These are phyloP conservation scores for Hyperoplus lanceolatus DNA, from an alignment of 2,797 vertebrate species.

Conservation along the genomic window DNA sequence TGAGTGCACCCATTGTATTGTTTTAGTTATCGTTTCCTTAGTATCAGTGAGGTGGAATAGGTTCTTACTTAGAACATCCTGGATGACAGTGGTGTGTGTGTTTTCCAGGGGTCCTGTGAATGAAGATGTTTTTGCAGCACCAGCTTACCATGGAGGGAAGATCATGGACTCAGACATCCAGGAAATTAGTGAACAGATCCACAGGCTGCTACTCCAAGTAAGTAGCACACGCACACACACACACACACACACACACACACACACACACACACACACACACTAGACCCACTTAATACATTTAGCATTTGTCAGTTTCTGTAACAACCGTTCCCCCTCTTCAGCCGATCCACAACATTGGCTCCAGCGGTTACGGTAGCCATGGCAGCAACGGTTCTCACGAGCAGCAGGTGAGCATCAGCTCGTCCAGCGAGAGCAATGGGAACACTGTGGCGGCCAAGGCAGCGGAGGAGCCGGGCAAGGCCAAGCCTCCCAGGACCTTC, in stretches of 20 bases:
- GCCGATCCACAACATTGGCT: conserved; percentile 95
- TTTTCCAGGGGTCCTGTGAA: conserved; percentile 93
- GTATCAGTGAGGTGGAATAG: background rate
- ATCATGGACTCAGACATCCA: conserved; percentile 89
- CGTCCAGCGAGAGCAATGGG: conserved; percentile 92
- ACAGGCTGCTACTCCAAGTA: conserved; percentile 93
- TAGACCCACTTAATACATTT: background rate
- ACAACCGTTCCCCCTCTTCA: conserved; percentile 57
- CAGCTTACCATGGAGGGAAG: conserved; percentile 86
- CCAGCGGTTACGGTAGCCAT: conserved; percentile 95
- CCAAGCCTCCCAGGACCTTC: conserved; percentile 84
- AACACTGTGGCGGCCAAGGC: conserved; percentile 72
- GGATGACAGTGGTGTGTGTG: conserved; percentile 23
- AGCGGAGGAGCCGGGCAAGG: conserved; percentile 82
- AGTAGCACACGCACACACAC: background rate
- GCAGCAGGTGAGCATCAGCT: conserved; percentile 91
- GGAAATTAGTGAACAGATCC: conserved; percentile 96
- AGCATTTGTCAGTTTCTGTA: conserved; percentile 4
- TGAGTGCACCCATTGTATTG: conserved; percentile 80
- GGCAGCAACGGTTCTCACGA: conserved; percentile 91
- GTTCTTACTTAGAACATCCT: background rate
- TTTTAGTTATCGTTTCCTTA: background rate
- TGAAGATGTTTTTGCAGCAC: conserved; percentile 94
- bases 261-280: background rate
- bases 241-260: background rate